Percentiles rank a stretch among this genome's conserved stretches.
Evolutionary conservation across 2,888 invertebrate species (phyloP).

Genomic region (Cryptops parisi): DNA sequence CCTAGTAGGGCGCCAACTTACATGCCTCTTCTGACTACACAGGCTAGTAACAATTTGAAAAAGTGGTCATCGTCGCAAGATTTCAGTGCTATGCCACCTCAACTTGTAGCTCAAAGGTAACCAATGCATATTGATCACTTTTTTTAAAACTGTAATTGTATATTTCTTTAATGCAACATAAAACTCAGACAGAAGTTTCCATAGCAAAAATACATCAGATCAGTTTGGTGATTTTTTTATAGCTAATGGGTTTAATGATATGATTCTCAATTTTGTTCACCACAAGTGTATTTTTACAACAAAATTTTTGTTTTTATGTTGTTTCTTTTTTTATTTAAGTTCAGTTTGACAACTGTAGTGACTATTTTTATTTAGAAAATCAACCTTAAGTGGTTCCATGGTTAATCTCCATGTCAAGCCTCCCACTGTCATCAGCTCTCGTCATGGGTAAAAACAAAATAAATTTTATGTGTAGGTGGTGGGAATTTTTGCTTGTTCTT

Average conservation of each 20-base stretch:
- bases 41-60: conserved; percentile 33
- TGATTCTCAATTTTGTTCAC: background rate
- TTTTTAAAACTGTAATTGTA: background rate
- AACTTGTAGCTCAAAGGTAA: conserved; percentile 13
- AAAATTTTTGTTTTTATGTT: background rate
- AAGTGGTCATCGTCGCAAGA: conserved; percentile 73
- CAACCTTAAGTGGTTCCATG: conserved; percentile 28
- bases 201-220: background rate
- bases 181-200: background rate
- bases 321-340: background rate
- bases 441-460: conserved; percentile 23
- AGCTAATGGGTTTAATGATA: background rate
- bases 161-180: background rate
- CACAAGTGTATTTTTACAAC: background rate
- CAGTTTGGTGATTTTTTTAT: background rate
- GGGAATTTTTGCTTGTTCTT: too few relatives aligned
- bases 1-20: conserved; percentile 11
- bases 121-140: background rate
- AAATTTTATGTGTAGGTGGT: conserved; percentile 10
- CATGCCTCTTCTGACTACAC: conserved; percentile 3
- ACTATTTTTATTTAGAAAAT: conserved; percentile 18
- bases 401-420: conserved; percentile 29
- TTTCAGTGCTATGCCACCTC: conserved; percentile 44
- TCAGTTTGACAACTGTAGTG: background rate
- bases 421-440: conserved; percentile 24